phyloP scores from a whole-genome alignment of 2,888 invertebrate species.

The Pammene aurita region DNA sequence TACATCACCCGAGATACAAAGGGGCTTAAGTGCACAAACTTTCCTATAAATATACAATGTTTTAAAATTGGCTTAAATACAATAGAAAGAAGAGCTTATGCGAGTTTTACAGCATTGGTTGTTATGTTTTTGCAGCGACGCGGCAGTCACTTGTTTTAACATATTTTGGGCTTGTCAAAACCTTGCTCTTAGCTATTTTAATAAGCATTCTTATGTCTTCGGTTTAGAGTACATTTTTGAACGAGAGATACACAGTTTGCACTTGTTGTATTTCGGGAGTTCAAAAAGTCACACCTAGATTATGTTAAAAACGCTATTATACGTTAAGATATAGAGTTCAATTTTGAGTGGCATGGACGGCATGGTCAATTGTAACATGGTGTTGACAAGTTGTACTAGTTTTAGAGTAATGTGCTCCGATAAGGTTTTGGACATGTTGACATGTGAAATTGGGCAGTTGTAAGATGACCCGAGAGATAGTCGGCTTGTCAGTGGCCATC shows the following conservation, averaged over 20 bases:
- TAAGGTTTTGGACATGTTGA: conserved; percentile 11
- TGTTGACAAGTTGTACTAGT: conserved; percentile 8
- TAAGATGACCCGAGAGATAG: conserved; percentile 17
- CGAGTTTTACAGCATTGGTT: background rate
- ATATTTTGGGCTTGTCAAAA: background rate
- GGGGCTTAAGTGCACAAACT: background rate
- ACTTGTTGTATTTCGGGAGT: background rate
- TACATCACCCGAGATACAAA: background rate
- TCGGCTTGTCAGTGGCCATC: background rate
- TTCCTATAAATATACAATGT: background rate
- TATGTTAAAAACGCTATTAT: background rate
- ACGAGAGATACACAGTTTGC: background rate
- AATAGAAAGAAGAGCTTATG: background rate
- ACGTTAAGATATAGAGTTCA: background rate
- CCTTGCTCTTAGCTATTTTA: background rate
- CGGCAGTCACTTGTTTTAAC: background rate
- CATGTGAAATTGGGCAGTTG: conserved; percentile 14
- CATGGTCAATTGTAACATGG: background rate
- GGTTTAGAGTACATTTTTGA: background rate
- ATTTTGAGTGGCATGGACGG: background rate
- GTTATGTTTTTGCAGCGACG: background rate
- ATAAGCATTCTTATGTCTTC: background rate
- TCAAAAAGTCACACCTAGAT: background rate
- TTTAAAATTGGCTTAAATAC: too few species aligned
- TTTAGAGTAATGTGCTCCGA: conserved; percentile 2